Conservation (phyloP, 1,140 invertebrate species). For the Drosophila gunungcola region DNA sequence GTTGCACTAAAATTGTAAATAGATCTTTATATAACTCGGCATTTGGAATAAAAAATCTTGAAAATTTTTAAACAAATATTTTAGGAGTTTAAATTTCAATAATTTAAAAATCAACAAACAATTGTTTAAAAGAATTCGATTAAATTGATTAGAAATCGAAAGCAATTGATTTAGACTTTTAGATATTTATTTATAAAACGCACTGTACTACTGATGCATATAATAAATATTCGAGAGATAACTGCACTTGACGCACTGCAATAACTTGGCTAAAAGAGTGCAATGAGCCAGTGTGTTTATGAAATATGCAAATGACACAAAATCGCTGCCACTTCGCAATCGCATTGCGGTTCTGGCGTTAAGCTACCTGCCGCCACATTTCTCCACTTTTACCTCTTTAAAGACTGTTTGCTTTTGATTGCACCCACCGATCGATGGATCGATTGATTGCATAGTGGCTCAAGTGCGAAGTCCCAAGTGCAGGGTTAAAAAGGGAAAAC, state of each 20-base stretch:
- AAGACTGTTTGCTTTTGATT: conserved; percentile 8
- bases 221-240: neutral
- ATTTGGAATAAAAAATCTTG: no score
- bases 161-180: no score
- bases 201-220: conserved; percentile 7
- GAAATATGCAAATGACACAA: conserved; percentile 65
- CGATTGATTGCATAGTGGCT: neutral
- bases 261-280: conserved; percentile 22
- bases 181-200: neutral
- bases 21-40: no score
- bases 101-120: no score
- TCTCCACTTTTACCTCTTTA: neutral
- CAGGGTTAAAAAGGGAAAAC: neutral
- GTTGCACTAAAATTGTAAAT: no score
- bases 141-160: no score
- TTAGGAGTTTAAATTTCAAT: no score
- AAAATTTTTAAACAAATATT: no score
- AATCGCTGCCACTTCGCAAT: conserved; percentile 22
- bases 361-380: conserved; percentile 8
- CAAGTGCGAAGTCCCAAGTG: neutral
- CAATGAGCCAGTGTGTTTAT: conserved; percentile 44
- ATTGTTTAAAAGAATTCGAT: no score
- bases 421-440: conserved; percentile 16
- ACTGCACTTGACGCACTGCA: conserved; percentile 9
- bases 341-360: conserved; percentile 7